Base-by-base conservation (phyloP, 2,888 invertebrate species). In the Cinara cedri region DNA sequence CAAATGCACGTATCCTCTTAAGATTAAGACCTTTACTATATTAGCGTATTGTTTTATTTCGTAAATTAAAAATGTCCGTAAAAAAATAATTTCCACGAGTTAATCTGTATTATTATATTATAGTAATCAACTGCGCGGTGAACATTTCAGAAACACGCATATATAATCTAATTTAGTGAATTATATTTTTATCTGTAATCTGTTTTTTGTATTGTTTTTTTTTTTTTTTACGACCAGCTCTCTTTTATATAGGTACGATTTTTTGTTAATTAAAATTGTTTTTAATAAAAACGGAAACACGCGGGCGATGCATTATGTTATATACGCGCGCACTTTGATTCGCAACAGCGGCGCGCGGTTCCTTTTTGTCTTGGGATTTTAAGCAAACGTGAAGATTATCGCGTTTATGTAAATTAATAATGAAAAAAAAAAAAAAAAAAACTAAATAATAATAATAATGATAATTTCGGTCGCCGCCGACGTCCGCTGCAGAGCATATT, bases 371-470 rank as follows among this genome's bases (percentile, higher is more conserved):
- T 16, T 68, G 3, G 6, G 24, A 60, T 60, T 60, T n/a, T 26
- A 26, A 51, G 51, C n/a, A n/a, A 54, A 54, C 51, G 34, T 6
- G n/a, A n/a, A 19, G 68, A 68, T 51, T 13, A 68, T 68, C 16
- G 9, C 51, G 68, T 51, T 34, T 51, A 68, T 19, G 68, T 68
- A 54, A 71, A 55, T 71, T 34, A n/a, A n/a, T n/a, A n/a, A n/a
- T n/a, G n/a, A n/a, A n/a, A n/a, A n/a, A n/a, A n/a, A n/a, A n/a
- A n/a, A n/a, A n/a, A n/a, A n/a, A n/a, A n/a, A n/a, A n/a, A n/a
- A n/a, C n/a, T n/a, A n/a, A n/a, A n/a, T n/a, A n/a, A n/a, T n/a
- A n/a, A n/a, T n/a, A n/a, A n/a, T n/a, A n/a, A n/a, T n/a, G n/a
- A n/a, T n/a, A n/a, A n/a, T 34, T 34, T 34, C 34, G 34, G 3